Evolutionary conservation across 2,113 vertebrate genomes (phyloP).

Genomic region (Corythoichthys haematopterus): DNA sequence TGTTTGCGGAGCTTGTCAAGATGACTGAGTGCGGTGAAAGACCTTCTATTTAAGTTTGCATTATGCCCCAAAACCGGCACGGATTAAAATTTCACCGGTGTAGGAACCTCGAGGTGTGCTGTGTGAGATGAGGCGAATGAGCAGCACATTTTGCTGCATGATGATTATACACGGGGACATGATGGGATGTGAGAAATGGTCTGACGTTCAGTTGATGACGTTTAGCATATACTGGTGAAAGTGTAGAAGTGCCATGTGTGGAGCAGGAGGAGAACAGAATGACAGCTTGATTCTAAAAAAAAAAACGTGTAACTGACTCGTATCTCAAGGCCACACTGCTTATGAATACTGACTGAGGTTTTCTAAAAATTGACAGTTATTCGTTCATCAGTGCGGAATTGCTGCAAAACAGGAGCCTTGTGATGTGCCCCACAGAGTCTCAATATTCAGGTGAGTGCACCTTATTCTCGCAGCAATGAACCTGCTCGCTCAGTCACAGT

Average conservation of each 20-base stretch:
- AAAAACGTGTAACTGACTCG: not conserved
- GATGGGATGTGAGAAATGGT: constrained; percentile 37
- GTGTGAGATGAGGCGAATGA: not conserved
- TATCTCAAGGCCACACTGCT: not conserved
- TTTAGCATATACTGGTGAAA: not conserved
- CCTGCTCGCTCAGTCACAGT: not conserved
- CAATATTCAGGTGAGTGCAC: not conserved
- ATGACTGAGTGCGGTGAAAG: constrained; percentile 35
- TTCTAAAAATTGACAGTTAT: constrained; percentile 61
- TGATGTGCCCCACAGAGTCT: not conserved
- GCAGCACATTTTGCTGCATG: constrained; percentile 11
- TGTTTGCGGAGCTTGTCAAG: constrained; percentile 48
- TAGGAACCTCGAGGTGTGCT: not conserved
- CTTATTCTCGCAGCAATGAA: constrained; percentile 1
- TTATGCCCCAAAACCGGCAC: constrained; percentile 12
- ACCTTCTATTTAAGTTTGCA: constrained; percentile 31
- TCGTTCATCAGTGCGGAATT: constrained; percentile 64
- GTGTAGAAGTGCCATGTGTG: not conserved
- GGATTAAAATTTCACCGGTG: constrained; percentile 1
- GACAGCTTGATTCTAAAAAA: too few relatives aligned
- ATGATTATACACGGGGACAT: constrained; percentile 25
- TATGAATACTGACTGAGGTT: constrained; percentile 54
- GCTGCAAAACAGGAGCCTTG: constrained; percentile 6
- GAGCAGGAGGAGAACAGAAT: not conserved
- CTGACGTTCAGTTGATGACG: not conserved